Percentiles rank a stretch among this genome's conserved stretches.
Conservation (phyloP, 2,888 invertebrate species). For the Teleiodes luculella region DNA sequence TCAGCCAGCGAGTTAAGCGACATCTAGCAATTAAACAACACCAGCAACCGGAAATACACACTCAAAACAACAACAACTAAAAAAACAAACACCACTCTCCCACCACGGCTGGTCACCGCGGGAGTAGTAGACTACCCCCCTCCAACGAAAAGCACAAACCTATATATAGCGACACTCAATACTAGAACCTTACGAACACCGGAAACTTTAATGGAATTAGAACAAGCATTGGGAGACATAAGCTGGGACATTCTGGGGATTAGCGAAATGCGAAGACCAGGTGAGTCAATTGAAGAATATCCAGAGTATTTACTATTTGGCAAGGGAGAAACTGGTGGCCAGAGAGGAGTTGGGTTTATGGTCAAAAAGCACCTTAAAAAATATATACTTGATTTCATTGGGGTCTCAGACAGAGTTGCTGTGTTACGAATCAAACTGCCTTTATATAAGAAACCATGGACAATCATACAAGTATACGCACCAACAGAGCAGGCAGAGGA, state of each 20-base stretch:
- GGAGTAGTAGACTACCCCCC: too few species aligned
- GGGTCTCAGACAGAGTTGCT: constrained; percentile 23
- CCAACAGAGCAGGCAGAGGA: constrained; percentile 20
- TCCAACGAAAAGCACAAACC: too few species aligned
- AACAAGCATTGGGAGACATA: background rate
- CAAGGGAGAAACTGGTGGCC: constrained; percentile 18
- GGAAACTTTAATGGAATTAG: background rate
- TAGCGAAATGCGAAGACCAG: background rate
- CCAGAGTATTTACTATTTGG: background rate
- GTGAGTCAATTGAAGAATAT: background rate
- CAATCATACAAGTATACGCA: constrained; percentile 24
- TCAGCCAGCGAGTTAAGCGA: too few species aligned
- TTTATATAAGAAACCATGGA: constrained; percentile 14
- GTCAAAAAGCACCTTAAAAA: constrained; percentile 18
- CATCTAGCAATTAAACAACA: too few species aligned
- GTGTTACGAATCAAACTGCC: constrained; percentile 20
- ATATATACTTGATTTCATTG: constrained; percentile 15
- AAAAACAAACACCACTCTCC: too few species aligned
- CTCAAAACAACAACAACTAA: too few species aligned
- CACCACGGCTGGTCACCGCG: too few species aligned
- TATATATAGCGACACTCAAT: background rate
- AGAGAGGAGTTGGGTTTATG: constrained; percentile 20
- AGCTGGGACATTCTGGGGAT: background rate
- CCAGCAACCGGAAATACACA: too few species aligned
- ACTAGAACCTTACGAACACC: background rate